phyloP scores from a whole-genome alignment of 2,888 invertebrate species.

The Thymelicus sylvestris region DNA sequence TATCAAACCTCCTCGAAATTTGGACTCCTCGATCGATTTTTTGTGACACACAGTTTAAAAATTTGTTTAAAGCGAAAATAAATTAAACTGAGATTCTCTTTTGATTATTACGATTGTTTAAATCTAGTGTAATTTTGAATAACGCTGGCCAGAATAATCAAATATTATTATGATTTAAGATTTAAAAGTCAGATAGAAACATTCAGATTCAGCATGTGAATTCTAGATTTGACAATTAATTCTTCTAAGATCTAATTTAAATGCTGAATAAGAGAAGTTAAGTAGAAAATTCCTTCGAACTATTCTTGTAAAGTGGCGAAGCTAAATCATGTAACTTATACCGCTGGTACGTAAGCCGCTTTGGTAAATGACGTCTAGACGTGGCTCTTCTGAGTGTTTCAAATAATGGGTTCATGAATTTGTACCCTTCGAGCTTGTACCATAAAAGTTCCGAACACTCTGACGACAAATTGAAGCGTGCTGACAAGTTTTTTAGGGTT shows the following conservation, averaged over 20 bases:
- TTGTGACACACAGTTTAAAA: too few relatives aligned
- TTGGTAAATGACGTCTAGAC: slow-evolving; percentile 14
- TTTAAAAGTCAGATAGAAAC: too few relatives aligned
- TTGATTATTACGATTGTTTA: too few relatives aligned
- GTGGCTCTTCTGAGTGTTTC: neutral
- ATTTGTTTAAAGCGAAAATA: too few relatives aligned
- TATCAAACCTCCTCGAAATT: too few relatives aligned
- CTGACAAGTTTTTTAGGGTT: slow-evolving; percentile 16
- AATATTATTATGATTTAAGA: too few relatives aligned
- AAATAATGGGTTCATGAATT: slow-evolving; percentile 8
- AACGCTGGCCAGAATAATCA: too few relatives aligned
- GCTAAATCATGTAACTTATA: neutral
- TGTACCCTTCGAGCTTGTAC: slow-evolving; percentile 15
- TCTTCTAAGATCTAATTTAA: neutral
- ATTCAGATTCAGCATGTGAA: too few relatives aligned
- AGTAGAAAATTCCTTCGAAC: neutral
- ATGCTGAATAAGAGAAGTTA: neutral
- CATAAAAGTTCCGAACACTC: slow-evolving; percentile 9
- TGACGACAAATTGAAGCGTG: slow-evolving; percentile 19
- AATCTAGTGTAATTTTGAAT: too few relatives aligned
- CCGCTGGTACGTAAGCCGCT: neutral
- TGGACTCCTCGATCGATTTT: too few relatives aligned
- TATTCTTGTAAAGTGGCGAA: neutral
- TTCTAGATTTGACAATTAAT: too few relatives aligned
- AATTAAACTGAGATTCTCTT: too few relatives aligned